Conservation (phyloP, 2,113 vertebrate species). For the Sorex araneus region DNA sequence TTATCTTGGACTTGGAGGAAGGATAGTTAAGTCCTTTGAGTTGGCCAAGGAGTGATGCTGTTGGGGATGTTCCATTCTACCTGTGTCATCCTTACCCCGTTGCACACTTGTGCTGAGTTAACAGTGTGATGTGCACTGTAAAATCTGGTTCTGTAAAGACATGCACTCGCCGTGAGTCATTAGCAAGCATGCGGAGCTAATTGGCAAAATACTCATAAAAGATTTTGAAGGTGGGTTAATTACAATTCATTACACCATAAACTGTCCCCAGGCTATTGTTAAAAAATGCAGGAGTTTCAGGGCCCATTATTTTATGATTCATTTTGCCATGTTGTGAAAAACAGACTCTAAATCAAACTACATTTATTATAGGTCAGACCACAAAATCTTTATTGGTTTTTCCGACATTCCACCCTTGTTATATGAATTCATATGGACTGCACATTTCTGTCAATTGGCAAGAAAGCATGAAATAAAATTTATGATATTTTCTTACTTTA, state of each 20-base stretch:
- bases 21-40: conserved; percentile 73
- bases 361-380: conserved; percentile 92
- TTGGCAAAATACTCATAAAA: conserved; percentile 93
- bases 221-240: conserved; percentile 94
- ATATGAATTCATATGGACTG: conserved; percentile 92
- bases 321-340: conserved; percentile 93
- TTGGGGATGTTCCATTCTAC: conserved; percentile 79
- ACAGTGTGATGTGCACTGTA: conserved; percentile 82
- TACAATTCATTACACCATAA: conserved; percentile 93
- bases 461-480: conserved; percentile 90
- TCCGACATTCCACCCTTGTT: conserved; percentile 91
- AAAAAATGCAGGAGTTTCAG: conserved; percentile 92
- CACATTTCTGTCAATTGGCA: conserved; percentile 92
- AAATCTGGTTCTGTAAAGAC: conserved; percentile 89
- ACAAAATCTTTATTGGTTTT: conserved; percentile 92
- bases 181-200: conserved; percentile 92
- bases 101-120: conserved; percentile 87
- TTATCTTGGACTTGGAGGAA: conserved; percentile 80
- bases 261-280: conserved; percentile 93
- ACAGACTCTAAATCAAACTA: conserved; percentile 93
- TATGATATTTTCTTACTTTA: conserved; percentile 91
- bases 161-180: conserved; percentile 91
- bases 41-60: conserved; percentile 66
- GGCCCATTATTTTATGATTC: conserved; percentile 93
- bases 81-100: conserved; percentile 80